Conservation (phyloP, 2,888 invertebrate species). For the Galeruca laticollis region DNA sequence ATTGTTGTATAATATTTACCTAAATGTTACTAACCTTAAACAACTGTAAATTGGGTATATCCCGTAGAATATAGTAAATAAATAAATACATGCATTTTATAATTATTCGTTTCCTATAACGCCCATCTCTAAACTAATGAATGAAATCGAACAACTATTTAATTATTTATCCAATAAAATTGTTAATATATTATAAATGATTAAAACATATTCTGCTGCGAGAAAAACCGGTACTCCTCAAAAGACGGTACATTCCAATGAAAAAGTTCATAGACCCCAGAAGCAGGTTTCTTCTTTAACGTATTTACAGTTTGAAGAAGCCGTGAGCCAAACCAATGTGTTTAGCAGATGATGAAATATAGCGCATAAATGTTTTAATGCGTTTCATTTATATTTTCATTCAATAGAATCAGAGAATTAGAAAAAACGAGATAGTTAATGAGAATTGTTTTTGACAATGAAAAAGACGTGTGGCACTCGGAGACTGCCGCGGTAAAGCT, state of each 20-base stretch:
- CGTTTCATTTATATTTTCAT: neutral
- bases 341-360: neutral
- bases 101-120: neutral
- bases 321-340: neutral
- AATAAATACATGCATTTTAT: too few relatives aligned
- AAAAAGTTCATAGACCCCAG: slow-evolving; percentile 41
- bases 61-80: too few relatives aligned
- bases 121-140: neutral
- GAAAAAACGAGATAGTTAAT: neutral
- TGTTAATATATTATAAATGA: slow-evolving; percentile 2
- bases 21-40: too few relatives aligned
- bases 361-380: neutral
- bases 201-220: neutral
- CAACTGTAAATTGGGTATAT: too few relatives aligned
- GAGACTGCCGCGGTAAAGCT: too few relatives aligned
- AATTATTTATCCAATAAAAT: slow-evolving; percentile 8
- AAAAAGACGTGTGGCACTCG: too few relatives aligned
- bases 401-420: neutral
- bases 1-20: too few relatives aligned
- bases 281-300: slow-evolving; percentile 11
- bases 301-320: neutral
- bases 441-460: too few relatives aligned
- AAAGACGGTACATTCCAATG: slow-evolving; percentile 42
- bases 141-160: slow-evolving; percentile 1
- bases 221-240: slow-evolving; percentile 40